Percentiles rank a stretch among this genome's conserved stretches.
These are phyloP conservation scores for Zapus hudsonius DNA, from an alignment of 2,113 vertebrate genomes.

Conservation along the genomic window DNA sequence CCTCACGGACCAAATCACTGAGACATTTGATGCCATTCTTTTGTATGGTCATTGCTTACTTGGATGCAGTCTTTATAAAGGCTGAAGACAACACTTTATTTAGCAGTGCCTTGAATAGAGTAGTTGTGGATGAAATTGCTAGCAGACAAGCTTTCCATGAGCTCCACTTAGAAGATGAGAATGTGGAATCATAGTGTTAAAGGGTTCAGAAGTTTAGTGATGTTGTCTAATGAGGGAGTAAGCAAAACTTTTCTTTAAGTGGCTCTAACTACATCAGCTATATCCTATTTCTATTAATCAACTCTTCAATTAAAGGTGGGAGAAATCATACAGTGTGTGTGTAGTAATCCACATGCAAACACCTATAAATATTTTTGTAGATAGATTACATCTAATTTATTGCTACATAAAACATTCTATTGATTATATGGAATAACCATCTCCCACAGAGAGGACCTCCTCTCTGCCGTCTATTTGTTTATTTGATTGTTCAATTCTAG, in stretches of 20 bases:
- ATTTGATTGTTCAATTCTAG: neutral
- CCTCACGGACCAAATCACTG: constrained; percentile 20
- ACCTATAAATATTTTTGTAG: neutral
- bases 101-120: neutral
- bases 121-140: neutral
- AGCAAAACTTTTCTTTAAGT: neutral
- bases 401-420: neutral
- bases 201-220: neutral
- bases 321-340: neutral
- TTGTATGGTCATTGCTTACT: constrained; percentile 3
- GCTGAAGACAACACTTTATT: neutral
- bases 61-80: neutral
- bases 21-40: neutral
- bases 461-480: neutral
- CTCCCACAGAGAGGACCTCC: neutral
- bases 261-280: neutral
- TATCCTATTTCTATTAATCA: neutral
- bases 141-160: neutral
- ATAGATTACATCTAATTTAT: neutral
- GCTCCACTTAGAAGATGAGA: neutral
- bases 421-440: neutral
- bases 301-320: neutral
- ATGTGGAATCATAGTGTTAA: neutral
- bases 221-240: neutral
- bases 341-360: neutral